Evolutionary conservation across 1,140 invertebrate genomes (phyloP), one percentile per base, ranked within the genome.

Genomic region (Agrilus planipennis): DNA sequence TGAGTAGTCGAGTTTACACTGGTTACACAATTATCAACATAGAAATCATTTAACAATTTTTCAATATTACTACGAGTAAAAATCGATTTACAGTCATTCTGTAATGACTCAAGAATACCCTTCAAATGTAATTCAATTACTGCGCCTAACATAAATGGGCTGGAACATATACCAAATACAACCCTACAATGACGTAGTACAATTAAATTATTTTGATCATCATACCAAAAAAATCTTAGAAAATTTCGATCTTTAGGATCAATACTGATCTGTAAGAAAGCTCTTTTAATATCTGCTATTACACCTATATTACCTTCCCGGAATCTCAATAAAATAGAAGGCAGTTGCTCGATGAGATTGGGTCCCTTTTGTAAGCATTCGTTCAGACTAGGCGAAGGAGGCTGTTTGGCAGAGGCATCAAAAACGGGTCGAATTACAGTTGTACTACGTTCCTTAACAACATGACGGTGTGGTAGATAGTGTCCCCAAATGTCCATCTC

Each of bases 291-390:
- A 34, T 68, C 62, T 0, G 59, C 49, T 1, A 54, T 52, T 0
- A 64, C 46, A 18, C 51, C 63, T 36, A 54, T 50, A 18, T 41
- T 49, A 19, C 48, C 45, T 39, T n/a, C 45, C 38, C 64, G 38
- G 45, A 69, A 67, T 10, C 48, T 34, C 10, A 57, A 18, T 21
- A 65, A 28, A 32, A 68, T 40, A 2, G 47, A 20, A 4, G 59
- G 54, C 7, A 67, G 60, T 0, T 50, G 15, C 39, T 65, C 60
- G 5, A 65, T 48, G 1, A 64, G 41, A 47, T 67, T 64, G 2
- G 16, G 11, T 15, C 48, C 50, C 21, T 25, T 21, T 22, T 36
- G 32, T n/a, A 40, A 20, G 14, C 39, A 40, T 3, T 21, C n/a
- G 16, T 40, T 17, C 2, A 39, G 4, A n/a, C 23, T 29, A 16